These are phyloP conservation scores for Oreotrochilus melanogaster DNA, from an alignment of 2,113 vertebrate genomes.

Conservation along the genomic window DNA sequence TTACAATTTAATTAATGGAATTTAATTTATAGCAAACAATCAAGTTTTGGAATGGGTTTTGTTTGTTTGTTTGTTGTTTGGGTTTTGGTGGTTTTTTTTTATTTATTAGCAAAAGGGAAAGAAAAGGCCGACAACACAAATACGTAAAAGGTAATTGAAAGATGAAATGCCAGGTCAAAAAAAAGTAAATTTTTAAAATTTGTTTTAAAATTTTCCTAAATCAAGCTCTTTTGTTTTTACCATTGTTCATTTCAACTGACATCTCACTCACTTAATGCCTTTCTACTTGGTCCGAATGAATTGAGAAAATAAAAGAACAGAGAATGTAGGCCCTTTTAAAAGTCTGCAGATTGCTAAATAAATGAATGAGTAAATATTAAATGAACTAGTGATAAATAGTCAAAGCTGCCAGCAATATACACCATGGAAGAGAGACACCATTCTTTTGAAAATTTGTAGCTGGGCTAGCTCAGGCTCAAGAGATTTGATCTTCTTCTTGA, in stretches of 20 bases:
- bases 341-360: neutral
- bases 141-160: neutral
- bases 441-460: neutral
- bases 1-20: neutral
- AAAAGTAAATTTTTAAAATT: neutral
- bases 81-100: neutral
- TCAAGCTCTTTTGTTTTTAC: neutral
- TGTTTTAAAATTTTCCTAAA: neutral
- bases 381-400: neutral
- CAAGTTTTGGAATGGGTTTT: neutral
- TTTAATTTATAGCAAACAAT: neutral
- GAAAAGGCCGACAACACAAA: neutral
- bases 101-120: neutral
- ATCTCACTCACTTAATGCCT: neutral
- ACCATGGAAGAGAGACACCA: no score
- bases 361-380: neutral
- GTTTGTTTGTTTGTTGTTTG: no score
- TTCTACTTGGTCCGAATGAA: neutral
- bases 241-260: neutral
- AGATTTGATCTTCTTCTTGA: neutral
- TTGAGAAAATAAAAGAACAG: neutral
- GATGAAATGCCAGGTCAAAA: neutral
- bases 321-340: neutral
- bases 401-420: neutral
- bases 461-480: neutral